Conservation (phyloP, 1,140 invertebrate species). For the Euwallacea similis region DNA sequence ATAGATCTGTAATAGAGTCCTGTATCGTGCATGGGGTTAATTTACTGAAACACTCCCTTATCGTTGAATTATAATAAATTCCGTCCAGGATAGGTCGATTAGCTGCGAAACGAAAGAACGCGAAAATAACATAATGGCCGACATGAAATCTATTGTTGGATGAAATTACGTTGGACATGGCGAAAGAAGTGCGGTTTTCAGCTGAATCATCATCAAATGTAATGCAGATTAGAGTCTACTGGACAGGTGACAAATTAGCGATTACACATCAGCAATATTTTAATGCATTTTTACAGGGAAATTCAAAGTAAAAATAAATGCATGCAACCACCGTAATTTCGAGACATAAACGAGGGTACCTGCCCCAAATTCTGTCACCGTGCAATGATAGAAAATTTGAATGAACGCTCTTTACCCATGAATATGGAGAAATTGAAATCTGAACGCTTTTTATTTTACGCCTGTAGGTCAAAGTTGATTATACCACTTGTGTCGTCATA, state of each 20-base stretch:
- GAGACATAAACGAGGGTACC: no score
- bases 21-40: no score
- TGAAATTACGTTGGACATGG: neutral
- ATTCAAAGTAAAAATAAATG: neutral
- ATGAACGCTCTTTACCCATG: no score
- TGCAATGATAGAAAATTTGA: no score
- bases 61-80: slow-evolving; percentile 2
- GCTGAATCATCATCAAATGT: slow-evolving; percentile 1
- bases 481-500: slow-evolving; percentile 2
- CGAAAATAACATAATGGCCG: slow-evolving; percentile 2
- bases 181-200: slow-evolving; percentile 4
- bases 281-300: neutral
- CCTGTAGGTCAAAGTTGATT: neutral
- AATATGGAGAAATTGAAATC: no score
- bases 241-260: no score
- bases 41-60: neutral
- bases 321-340: no score
- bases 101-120: neutral
- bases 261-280: no score
- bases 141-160: slow-evolving; percentile 3
- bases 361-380: no score
- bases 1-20: no score
- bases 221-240: neutral
- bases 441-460: no score
- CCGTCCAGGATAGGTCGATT: neutral